Conservation (phyloP, 1,140 invertebrate genomes). For the Psix sp. region DNA sequence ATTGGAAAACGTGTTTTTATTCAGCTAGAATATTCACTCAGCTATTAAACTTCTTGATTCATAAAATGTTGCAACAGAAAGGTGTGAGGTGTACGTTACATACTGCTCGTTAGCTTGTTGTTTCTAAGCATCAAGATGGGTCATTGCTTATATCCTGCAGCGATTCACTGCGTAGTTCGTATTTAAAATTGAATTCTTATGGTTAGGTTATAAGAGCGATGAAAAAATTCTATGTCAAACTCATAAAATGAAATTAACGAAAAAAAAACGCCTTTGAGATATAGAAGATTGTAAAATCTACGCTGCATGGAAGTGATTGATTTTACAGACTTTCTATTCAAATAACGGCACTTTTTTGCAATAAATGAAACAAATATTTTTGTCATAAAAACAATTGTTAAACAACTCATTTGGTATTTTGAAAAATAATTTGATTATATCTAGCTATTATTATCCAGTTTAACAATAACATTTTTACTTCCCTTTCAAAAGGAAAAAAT, state of each 20-base stretch:
- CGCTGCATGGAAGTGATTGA: too few relatives aligned
- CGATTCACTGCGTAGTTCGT: conserved; percentile 22
- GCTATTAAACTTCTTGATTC: conserved; percentile 56
- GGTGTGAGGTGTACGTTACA: conserved; percentile 43
- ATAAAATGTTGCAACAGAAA: conserved; percentile 26
- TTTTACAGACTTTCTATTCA: too few relatives aligned
- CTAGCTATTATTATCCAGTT: too few relatives aligned
- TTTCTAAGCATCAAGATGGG: conserved; percentile 28
- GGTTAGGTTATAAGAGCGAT: conserved; percentile 26
- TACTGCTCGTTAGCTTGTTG: conserved; percentile 32
- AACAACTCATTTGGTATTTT: too few relatives aligned
- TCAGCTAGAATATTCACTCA: conserved; percentile 63
- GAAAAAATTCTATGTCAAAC: too few relatives aligned
- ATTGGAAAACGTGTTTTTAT: conserved; percentile 59
- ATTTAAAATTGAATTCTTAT: conserved; percentile 52
- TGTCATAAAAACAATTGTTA: too few relatives aligned
- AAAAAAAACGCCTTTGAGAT: conserved; percentile 6
- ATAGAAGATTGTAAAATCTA: too few relatives aligned
- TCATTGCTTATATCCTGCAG: conserved; percentile 40
- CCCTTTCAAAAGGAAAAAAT: too few relatives aligned
- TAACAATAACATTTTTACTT: too few relatives aligned
- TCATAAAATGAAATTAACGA: conserved; percentile 42
- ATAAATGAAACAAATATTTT: too few relatives aligned
- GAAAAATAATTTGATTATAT: too few relatives aligned
- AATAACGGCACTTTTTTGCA: too few relatives aligned